Percentiles rank a stretch among this genome's conserved stretches.
Conservation (phyloP, 2,888 invertebrate species). For the Notodonta ziczac region DNA sequence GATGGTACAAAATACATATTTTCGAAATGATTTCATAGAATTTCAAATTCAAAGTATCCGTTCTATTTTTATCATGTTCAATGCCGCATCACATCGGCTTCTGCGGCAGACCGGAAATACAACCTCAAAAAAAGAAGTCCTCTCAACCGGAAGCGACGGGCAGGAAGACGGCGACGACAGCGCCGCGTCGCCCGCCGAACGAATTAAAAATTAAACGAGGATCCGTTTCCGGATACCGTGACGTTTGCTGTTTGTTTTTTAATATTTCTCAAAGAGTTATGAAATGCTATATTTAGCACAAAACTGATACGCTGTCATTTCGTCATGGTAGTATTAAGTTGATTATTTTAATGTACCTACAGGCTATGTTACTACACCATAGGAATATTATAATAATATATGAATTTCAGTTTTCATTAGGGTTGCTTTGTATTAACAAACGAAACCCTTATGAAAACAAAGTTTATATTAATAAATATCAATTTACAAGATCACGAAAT, state of each 20-base stretch:
- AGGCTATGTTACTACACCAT: no score
- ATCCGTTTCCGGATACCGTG: constrained; percentile 78
- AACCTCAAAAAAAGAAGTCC: constrained; percentile 74
- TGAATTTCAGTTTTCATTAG: no score
- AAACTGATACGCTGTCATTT: no score
- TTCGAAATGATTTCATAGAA: neutral
- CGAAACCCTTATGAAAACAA: no score
- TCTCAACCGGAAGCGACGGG: constrained; percentile 74
- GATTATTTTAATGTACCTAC: no score
- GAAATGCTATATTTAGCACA: constrained; percentile 15
- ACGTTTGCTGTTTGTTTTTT: constrained; percentile 55
- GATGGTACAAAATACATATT: neutral
- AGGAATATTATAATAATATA: no score
- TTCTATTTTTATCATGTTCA: constrained; percentile 49
- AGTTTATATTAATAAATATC: no score
- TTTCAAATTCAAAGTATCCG: constrained; percentile 15
- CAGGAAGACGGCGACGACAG: constrained; percentile 81
- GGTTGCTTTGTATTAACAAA: no score
- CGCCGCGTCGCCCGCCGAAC: constrained; percentile 69
- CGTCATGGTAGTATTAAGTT: no score
- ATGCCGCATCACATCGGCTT: constrained; percentile 59
- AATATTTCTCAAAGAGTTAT: constrained; percentile 27
- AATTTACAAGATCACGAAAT: no score
- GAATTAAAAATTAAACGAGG: constrained; percentile 82
- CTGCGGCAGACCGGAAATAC: constrained; percentile 76